A percentile compares a stretch with the other conserved stretches of the same genome.
Evolutionary conservation across 2,888 invertebrate genomes (phyloP).

Genomic region (Andrena hattorfiana): DNA sequence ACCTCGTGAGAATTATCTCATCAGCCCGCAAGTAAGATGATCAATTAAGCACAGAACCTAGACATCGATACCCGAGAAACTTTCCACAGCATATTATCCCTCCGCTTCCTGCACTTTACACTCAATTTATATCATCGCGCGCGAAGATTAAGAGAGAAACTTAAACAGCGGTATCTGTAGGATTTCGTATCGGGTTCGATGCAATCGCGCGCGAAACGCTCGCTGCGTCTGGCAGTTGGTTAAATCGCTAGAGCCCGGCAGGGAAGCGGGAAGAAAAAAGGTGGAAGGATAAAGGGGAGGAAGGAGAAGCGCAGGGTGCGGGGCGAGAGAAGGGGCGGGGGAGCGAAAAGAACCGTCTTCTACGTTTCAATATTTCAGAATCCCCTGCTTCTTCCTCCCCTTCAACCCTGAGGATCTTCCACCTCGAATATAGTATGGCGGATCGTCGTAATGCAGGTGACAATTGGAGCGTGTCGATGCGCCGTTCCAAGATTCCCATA

Average conservation of each 20-base stretch:
- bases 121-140: constrained; percentile 15
- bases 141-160: constrained; percentile 29
- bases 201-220: constrained; percentile 65
- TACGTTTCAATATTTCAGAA: constrained; percentile 81
- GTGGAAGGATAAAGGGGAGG: constrained; percentile 19
- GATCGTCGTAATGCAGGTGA: constrained; percentile 74
- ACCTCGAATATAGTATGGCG: constrained; percentile 43
- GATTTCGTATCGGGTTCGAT: constrained; percentile 55
- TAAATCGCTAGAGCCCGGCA: constrained; percentile 45
- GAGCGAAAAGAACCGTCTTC: constrained; percentile 66
- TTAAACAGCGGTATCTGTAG: constrained; percentile 20
- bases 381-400: constrained; percentile 61
- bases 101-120: not conserved
- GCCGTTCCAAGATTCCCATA: constrained; percentile 74
- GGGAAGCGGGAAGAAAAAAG: constrained; percentile 17
- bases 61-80: not conserved
- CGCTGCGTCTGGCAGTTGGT: constrained; percentile 60
- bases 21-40: no score
- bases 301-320: constrained; percentile 53
- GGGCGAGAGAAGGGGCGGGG: constrained; percentile 43
- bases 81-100: not conserved
- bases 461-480: constrained; percentile 80
- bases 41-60: no score
- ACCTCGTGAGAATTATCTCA: no score
- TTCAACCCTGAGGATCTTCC: constrained; percentile 62